Evolutionary conservation across 2,888 invertebrate species (phyloP).

Genomic region (Amaurobius ferox): DNA sequence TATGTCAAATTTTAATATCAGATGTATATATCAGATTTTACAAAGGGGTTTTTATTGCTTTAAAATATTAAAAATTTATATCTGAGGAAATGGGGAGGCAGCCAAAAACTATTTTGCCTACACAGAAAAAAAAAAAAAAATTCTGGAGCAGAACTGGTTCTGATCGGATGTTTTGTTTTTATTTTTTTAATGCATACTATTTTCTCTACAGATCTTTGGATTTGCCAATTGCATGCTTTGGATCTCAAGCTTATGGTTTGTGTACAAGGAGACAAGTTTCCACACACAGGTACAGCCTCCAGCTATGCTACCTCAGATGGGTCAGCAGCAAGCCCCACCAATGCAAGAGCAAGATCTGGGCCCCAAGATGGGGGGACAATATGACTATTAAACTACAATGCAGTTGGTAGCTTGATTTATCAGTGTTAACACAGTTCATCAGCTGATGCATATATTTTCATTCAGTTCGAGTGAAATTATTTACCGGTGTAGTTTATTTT

Average conservation of each 20-base stretch:
- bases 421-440: conserved; percentile 19
- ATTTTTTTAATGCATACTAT: conserved; percentile 73
- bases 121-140: no score
- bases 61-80: no score
- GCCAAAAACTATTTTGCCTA: no score
- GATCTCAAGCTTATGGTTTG: conserved; percentile 85
- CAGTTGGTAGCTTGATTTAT: conserved; percentile 14
- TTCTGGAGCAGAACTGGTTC: no score
- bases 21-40: no score
- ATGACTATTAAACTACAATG: conserved; percentile 50
- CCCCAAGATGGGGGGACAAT: conserved; percentile 69
- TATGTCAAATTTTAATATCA: no score
- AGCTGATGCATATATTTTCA: neutral
- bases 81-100: no score
- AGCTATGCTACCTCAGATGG: conserved; percentile 66
- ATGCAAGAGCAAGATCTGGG: conserved; percentile 68
- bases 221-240: conserved; percentile 85
- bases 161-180: no score
- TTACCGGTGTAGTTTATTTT: no score
- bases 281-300: conserved; percentile 69
- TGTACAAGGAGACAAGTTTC: conserved; percentile 84
- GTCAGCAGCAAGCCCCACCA: conserved; percentile 62
- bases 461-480: neutral
- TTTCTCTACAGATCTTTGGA: conserved; percentile 82
- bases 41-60: no score